Evolutionary conservation across 2,113 vertebrate genomes (phyloP).

Genomic region (Hemibagrus wyckioides): DNA sequence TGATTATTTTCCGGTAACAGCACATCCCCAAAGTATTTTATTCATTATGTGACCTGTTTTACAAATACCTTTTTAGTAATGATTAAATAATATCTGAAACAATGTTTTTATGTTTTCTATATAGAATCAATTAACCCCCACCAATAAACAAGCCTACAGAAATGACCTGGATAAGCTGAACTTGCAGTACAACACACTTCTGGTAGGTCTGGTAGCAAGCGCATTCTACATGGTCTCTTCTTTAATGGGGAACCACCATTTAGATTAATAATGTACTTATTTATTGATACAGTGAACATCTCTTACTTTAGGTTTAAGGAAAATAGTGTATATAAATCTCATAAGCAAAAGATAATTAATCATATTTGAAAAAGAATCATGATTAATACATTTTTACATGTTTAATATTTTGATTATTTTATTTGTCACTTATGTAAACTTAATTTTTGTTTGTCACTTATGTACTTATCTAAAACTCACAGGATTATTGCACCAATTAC

Average conservation of each 20-base stretch:
- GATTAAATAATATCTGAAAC: not conserved
- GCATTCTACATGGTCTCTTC: not conserved
- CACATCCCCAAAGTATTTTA: not conserved
- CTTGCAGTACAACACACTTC: slow-evolving; percentile 83
- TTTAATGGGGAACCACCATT: not conserved
- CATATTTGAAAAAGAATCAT: not conserved
- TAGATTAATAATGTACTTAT: not conserved
- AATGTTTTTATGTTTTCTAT: slow-evolving; percentile 9
- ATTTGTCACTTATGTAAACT: slow-evolving; percentile 63
- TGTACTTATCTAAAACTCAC: slow-evolving; percentile 88
- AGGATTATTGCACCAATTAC: too few species aligned
- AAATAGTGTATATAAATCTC: not conserved
- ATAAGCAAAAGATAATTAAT: not conserved
- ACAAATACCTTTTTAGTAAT: not conserved
- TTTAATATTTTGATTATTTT: not conserved
- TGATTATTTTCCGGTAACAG: not conserved
- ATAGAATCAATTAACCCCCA: slow-evolving; percentile 82
- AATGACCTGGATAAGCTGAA: slow-evolving; percentile 87
- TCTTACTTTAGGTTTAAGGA: not conserved
- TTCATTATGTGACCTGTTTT: not conserved
- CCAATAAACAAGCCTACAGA: slow-evolving; percentile 76
- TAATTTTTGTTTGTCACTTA: too few species aligned
- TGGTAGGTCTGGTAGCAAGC: slow-evolving; percentile 72
- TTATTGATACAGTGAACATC: too few species aligned
- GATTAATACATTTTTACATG: not conserved